Conservation (phyloP, 2,888 invertebrate species). For the Gastracanthus pulcherrimus region DNA sequence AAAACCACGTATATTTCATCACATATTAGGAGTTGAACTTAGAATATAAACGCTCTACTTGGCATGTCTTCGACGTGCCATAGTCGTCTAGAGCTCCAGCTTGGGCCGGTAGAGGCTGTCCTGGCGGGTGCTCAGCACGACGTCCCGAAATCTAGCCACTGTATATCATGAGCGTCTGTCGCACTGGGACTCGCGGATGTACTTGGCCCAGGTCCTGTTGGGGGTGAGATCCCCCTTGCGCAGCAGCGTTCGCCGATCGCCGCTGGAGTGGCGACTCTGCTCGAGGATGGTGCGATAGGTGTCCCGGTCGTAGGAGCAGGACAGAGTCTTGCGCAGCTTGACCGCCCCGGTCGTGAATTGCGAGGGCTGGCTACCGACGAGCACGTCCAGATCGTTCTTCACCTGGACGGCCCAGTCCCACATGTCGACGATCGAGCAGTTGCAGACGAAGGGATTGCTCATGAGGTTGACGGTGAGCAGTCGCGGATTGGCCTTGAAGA, state of each 20-base stretch:
- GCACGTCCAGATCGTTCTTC: slow-evolving; percentile 82
- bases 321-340: slow-evolving; percentile 83
- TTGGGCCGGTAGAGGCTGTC: slow-evolving; percentile 32
- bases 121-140: slow-evolving; percentile 54
- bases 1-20: background rate
- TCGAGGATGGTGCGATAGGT: slow-evolving; percentile 70
- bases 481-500: slow-evolving; percentile 80
- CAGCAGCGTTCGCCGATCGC: slow-evolving; percentile 80
- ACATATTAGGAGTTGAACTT: background rate
- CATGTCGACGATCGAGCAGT: slow-evolving; percentile 84
- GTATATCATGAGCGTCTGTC: slow-evolving; percentile 75
- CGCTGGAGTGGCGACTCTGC: slow-evolving; percentile 79
- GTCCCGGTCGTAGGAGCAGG: slow-evolving; percentile 82
- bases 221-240: slow-evolving; percentile 81
- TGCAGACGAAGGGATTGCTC: slow-evolving; percentile 85
- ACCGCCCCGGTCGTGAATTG: slow-evolving; percentile 82
- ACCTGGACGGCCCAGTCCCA: slow-evolving; percentile 86
- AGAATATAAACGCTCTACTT: slow-evolving; percentile 40
- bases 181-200: slow-evolving; percentile 84
- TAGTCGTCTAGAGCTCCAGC: slow-evolving; percentile 58
- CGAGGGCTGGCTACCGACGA: slow-evolving; percentile 84
- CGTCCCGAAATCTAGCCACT: slow-evolving; percentile 60
- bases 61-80: background rate
- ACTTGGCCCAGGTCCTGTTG: slow-evolving; percentile 86
- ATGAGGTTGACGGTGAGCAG: slow-evolving; percentile 82